Base-by-base conservation (phyloP, 1,140 invertebrate genomes). In the Macrobrachium nipponense region DNA sequence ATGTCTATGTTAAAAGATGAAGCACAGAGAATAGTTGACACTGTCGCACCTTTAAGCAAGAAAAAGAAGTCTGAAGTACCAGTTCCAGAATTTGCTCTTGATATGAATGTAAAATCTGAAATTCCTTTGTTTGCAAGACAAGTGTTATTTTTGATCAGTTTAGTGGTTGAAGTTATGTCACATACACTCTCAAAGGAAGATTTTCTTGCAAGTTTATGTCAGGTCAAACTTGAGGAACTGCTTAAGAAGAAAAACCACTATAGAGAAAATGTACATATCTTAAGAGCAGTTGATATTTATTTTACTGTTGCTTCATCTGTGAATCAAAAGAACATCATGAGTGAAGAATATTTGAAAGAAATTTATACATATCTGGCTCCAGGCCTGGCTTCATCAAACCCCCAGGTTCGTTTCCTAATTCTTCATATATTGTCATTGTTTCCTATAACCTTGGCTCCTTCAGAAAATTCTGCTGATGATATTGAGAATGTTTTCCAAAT, bases 371-470 rank as follows among this genome's bases (percentile, higher is more conserved):
- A 90, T 85, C 89, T 95, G 58, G 91, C 93, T 72, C 87, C 90
- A 7, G 94, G 94, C 90, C 91, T 95, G 8, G 92, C 91, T 44
- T 95, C 94, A 5, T 93, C 94, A 18, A 94, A 93, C 91, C 93
- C 94, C 90, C 90, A 94, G 93, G 91, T 96, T 18, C 93, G 96
- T 18, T 90, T 95, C 5, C 90, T 95, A 27, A 94, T 94, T 10
- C 91, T 94, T 2, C 94, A 96, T 89, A 94, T 96, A 58, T 94
- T 96, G 89, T 94, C 94, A 51, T 90, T 95, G 20, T 96, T 96
- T 90, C 93, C 94, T 80, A 90, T 89, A 51, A 90, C 81, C 68
- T 82, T 90, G 20, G 90, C 90, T 80, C 88, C 87, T 80, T 44
- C 90, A 77, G 89, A 86, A 88, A 72, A 88, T 92, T 89, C 92